phyloP scores from a whole-genome alignment of 2,113 vertebrate species.

The Pteruthius melanotis region DNA sequence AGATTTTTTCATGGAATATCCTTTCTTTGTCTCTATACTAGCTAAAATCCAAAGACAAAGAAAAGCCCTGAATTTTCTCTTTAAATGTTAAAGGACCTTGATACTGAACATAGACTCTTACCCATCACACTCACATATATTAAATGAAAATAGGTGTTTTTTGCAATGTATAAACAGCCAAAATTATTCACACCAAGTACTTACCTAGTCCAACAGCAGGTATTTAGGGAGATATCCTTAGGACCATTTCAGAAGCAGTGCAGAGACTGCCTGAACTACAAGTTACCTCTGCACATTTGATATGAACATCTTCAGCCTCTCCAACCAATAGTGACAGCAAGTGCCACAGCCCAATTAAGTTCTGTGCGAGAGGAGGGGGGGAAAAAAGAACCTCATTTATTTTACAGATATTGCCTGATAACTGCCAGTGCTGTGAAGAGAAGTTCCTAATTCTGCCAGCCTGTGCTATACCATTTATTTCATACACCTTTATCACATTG shows the following conservation, averaged over 20 bases:
- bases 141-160: neutral
- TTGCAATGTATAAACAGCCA: neutral
- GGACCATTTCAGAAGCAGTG: neutral
- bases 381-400: neutral
- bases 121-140: neutral
- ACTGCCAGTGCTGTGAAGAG: neutral
- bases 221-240: neutral
- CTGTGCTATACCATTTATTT: neutral
- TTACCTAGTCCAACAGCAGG: neutral
- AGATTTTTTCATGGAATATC: neutral
- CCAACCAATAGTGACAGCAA: neutral
- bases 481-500: neutral
- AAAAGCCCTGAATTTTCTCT: neutral
- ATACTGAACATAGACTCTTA: neutral
- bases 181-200: neutral
- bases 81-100: neutral
- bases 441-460: neutral
- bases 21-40: neutral
- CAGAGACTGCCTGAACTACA: neutral
- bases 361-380: neutral
- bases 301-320: neutral
- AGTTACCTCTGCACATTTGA: neutral
- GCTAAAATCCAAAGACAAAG: neutral
- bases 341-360: neutral
- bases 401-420: neutral